Percentiles rank a stretch among this genome's conserved stretches.
Evolutionary conservation across 2,113 vertebrate species (phyloP).

Genomic region (Brachionichthys hirsutus): DNA sequence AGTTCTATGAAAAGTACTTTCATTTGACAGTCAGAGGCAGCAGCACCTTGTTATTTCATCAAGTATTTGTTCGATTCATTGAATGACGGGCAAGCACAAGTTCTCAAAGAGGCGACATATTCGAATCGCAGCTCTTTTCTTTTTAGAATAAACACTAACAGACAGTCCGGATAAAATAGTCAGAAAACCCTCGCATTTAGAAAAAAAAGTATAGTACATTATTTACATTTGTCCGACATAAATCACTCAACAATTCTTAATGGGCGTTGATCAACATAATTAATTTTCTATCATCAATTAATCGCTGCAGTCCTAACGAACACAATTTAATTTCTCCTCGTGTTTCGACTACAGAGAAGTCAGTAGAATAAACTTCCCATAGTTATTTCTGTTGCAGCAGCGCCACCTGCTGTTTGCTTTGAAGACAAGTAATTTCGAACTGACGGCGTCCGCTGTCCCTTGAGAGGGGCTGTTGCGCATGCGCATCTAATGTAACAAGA

Average conservation of each 20-base stretch:
- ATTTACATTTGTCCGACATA: neutral
- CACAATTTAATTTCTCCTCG: too few relatives aligned
- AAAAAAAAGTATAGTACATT: neutral
- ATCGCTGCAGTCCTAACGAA: neutral
- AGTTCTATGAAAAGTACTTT: too few relatives aligned
- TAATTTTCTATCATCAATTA: neutral
- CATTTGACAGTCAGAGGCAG: too few relatives aligned
- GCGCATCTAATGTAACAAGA: constrained; percentile 91
- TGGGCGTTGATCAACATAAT: neutral
- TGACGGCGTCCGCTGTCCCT: constrained; percentile 75
- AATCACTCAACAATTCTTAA: too few relatives aligned
- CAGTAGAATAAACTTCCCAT: neutral
- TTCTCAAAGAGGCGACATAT: neutral
- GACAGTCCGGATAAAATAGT: too few relatives aligned
- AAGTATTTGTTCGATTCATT: too few relatives aligned
- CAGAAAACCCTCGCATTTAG: too few relatives aligned
- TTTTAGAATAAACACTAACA: too few relatives aligned
- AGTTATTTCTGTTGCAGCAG: neutral
- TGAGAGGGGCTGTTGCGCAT: constrained; percentile 85
- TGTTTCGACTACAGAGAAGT: too few relatives aligned
- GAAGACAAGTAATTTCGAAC: constrained; percentile 3
- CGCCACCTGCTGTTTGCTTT: constrained; percentile 49
- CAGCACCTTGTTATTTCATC: too few relatives aligned
- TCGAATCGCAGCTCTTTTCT: too few relatives aligned
- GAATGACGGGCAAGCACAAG: neutral